These are phyloP conservation scores for Rissa tridactyla DNA, from an alignment of 2,113 vertebrate genomes.

Conservation along the genomic window DNA sequence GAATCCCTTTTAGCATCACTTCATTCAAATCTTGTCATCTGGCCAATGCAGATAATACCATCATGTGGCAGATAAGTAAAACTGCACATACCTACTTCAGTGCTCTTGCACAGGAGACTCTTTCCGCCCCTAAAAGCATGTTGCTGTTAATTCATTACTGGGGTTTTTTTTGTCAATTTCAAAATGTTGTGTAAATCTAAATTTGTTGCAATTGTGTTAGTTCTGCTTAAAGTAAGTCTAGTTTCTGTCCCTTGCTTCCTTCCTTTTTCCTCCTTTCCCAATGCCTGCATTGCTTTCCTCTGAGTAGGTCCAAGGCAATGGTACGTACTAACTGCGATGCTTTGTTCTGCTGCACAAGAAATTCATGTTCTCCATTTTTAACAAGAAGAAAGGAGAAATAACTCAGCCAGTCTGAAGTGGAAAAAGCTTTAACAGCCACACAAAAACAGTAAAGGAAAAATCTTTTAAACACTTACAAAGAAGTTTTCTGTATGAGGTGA, in stretches of 20 bases:
- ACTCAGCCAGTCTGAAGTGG: conserved; percentile 49
- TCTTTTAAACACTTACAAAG: not conserved
- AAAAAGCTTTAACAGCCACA: not conserved
- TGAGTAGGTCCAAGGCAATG: conserved; percentile 92
- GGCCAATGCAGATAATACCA: conserved; percentile 35
- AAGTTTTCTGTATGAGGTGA: not conserved
- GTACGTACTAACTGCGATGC: conserved; percentile 91
- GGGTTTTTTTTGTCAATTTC: not conserved
- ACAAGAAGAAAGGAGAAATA: conserved; percentile 77
- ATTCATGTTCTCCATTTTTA: not conserved
- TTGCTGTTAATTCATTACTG: conserved; percentile 18
- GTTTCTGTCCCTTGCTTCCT: conserved; percentile 93
- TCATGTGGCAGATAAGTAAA: conserved; percentile 61
- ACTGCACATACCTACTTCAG: not conserved
- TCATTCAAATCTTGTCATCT: conserved; percentile 5
- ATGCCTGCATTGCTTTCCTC: conserved; percentile 85
- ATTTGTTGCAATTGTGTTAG: conserved; percentile 74
- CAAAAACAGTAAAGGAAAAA: not conserved
- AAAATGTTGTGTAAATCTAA: conserved; percentile 58
- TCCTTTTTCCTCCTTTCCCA: conserved; percentile 72
- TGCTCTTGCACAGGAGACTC: not conserved
- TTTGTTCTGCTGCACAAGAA: conserved; percentile 67
- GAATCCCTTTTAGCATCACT: conserved; percentile 31
- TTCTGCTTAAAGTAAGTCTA: conserved; percentile 92
- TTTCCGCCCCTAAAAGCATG: conserved; percentile 24